A percentile compares a stretch with the other conserved stretches of the same genome.
Evolutionary conservation across 2,797 vertebrate genomes (phyloP).

Genomic region (Uromys caudimaculatus): DNA sequence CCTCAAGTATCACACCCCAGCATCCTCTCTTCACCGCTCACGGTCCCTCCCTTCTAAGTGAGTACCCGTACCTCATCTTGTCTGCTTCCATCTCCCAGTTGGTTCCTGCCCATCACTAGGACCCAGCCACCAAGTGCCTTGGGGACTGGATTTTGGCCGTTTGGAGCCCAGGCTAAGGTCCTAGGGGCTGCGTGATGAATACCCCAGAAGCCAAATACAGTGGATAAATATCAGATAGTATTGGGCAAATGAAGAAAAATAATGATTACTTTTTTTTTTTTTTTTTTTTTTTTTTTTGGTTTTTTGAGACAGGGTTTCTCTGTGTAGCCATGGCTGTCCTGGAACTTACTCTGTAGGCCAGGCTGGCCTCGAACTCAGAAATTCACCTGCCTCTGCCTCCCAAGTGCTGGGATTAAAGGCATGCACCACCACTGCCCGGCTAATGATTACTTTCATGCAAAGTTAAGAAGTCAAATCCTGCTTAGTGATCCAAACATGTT

Average conservation of each 20-base stretch:
- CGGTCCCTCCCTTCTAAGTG: background rate
- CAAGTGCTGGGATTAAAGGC: too few species aligned
- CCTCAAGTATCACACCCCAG: background rate
- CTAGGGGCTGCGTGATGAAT: rapidly evolving
- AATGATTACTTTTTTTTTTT: too few species aligned
- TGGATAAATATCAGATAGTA: background rate
- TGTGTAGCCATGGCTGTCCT: too few species aligned
- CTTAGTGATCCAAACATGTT: background rate
- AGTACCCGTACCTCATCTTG: background rate
- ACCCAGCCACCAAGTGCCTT: rapidly evolving
- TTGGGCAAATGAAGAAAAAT: background rate
- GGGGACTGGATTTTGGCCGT: background rate
- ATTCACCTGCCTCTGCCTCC: too few species aligned
- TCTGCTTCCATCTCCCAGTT: background rate
- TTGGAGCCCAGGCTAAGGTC: background rate
- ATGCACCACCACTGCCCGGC: too few species aligned
- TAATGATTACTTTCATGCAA: background rate
- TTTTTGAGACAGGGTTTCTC: too few species aligned
- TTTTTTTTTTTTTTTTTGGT: too few species aligned
- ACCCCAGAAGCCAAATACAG: background rate
- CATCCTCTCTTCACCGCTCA: background rate
- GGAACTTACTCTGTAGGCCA: too few species aligned
- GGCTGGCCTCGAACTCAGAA: too few species aligned
- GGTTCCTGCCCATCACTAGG: background rate
- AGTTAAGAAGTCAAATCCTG: background rate